These are phyloP conservation scores for Halcyon leucocephala DNA, from an alignment of 2,797 vertebrate genomes.

Conservation along the genomic window DNA sequence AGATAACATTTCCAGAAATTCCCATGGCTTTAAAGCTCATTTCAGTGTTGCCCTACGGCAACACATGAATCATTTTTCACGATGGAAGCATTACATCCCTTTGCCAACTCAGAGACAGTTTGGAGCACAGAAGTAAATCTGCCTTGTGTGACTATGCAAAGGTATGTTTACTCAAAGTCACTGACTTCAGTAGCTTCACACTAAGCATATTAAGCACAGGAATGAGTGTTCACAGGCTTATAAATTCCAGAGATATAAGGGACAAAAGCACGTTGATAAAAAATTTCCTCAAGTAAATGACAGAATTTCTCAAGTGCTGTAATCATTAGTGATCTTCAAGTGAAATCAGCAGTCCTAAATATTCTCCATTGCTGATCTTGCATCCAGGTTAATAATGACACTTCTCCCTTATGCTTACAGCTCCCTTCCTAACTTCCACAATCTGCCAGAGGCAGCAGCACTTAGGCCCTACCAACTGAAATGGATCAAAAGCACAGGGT, in stretches of 20 bases:
- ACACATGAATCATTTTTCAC: neutral
- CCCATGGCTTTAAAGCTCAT: conserved; percentile 1
- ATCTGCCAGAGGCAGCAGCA: neutral
- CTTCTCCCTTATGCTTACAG: neutral
- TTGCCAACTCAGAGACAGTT: neutral
- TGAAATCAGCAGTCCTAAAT: neutral
- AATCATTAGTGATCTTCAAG: neutral
- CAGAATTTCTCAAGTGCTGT: neutral
- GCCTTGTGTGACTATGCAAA: conserved; percentile 10
- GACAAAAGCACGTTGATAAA: neutral
- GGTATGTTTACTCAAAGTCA: conserved; percentile 4
- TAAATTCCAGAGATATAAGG: neutral
- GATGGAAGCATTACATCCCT: conserved; percentile 19
- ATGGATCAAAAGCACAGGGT: neutral
- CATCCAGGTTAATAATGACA: neutral
- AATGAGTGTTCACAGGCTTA: neutral
- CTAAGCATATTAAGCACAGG: neutral
- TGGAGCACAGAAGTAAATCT: conserved; percentile 1
- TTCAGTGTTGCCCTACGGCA: neutral
- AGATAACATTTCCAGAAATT: conserved; percentile 29
- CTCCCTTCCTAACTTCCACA: neutral
- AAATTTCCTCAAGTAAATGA: neutral
- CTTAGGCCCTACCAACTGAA: neutral
- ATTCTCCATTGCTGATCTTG: neutral
- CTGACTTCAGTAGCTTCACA: neutral